Evolutionary conservation across 30 jellyfish, hydroid and myxozoan genomes (phyloP).

Genomic region (Pelagia noctiluca): DNA sequence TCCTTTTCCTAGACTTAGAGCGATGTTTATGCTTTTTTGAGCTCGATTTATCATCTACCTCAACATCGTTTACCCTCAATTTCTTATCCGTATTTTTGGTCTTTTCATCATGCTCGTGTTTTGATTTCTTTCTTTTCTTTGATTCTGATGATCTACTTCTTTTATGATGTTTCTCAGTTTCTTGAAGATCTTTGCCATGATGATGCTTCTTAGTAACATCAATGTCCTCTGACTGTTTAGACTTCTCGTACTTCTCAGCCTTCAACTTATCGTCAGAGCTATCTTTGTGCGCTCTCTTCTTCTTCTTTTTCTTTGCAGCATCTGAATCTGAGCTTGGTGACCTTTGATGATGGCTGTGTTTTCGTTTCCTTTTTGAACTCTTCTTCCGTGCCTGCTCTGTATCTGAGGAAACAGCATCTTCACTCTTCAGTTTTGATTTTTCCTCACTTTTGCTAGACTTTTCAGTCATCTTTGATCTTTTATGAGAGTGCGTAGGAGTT

Average conservation of each 20-base stretch:
- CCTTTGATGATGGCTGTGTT: constrained; percentile 47
- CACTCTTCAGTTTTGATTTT: background rate
- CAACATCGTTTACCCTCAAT: no score
- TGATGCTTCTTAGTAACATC: background rate
- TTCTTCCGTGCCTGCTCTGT: constrained; percentile 21
- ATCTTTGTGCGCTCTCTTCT: constrained; percentile 35
- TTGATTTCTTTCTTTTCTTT: background rate
- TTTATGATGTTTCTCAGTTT: constrained; percentile 20
- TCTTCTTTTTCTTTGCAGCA: constrained; percentile 20
- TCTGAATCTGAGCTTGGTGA: constrained; percentile 54
- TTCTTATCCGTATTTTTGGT: background rate
- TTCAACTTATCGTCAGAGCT: constrained; percentile 17
- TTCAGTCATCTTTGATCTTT: no score
- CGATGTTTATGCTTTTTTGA: no score
- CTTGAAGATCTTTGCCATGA: background rate
- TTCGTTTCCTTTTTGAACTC: constrained; percentile 15
- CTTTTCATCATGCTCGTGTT: background rate
- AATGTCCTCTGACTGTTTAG: background rate
- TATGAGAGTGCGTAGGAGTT: no score
- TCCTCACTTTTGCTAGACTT: no score
- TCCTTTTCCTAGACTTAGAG: no score
- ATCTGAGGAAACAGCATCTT: background rate
- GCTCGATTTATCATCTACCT: no score
- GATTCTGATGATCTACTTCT: background rate
- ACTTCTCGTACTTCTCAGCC: constrained; percentile 2